Conservation (phyloP, 2,888 invertebrate genomes). For the Drosophila vallismaia region DNA sequence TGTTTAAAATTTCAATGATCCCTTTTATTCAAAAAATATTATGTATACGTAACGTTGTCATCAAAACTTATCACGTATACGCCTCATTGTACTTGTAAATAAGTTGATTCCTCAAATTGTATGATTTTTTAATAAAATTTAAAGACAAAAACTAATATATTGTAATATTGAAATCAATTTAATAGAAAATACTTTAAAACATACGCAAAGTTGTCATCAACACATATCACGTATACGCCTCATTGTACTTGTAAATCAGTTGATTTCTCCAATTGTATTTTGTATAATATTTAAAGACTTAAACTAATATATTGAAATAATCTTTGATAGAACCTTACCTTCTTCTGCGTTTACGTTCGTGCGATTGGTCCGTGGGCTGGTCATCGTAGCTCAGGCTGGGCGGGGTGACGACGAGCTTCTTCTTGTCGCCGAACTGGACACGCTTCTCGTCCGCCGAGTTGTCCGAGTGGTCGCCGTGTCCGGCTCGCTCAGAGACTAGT, state of each 20-base stretch:
- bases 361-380: conserved; percentile 82
- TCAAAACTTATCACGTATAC: conserved; percentile 18
- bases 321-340: conserved; percentile 55
- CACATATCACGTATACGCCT: conserved; percentile 20
- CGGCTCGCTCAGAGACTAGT: conserved; percentile 84
- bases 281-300: too few relatives aligned
- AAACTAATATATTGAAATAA: too few relatives aligned
- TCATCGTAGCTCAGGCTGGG: conserved; percentile 82
- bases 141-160: too few relatives aligned
- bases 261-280: background rate
- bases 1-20: background rate
- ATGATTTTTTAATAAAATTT: too few relatives aligned
- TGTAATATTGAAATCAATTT: too few relatives aligned
- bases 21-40: background rate
- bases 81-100: conserved; percentile 1
- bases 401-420: conserved; percentile 82
- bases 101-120: background rate
- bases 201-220: conserved; percentile 1
- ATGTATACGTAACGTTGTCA: conserved; percentile 6
- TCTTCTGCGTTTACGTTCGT: conserved; percentile 85
- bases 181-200: too few relatives aligned
- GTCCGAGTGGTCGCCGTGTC: conserved; percentile 83
- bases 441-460: conserved; percentile 84
- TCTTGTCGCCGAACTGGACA: conserved; percentile 84
- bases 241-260: conserved; percentile 1